Base-by-base conservation (phyloP, 2,888 invertebrate species). In the Xanthia togata region DNA sequence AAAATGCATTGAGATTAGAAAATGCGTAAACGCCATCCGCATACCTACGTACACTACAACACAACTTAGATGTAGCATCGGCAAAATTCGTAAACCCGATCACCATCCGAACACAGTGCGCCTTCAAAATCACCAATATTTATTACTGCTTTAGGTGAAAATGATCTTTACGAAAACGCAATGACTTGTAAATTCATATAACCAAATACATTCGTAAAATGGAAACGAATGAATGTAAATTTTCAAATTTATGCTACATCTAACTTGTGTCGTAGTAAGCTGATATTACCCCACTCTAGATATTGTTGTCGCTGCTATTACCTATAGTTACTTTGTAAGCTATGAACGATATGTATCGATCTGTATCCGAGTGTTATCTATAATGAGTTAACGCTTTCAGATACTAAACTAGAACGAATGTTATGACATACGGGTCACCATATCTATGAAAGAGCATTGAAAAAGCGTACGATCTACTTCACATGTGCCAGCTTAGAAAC, bases 341-440 rank as follows among this genome's bases (percentile, higher is more conserved):
- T 59, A 44, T 53, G 53, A 65, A 70, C 38, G 38, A 65, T 60
- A 26, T 70, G 14, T 78, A 70, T 70, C 60, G 57, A 79, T 81
- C 11, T 76, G 23, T 78, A 78, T 38, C 62, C 17, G 63, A 64
- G 53, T 23, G 35, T 17, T 69, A 76, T 64, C 11, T 82, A 69
- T 41, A 78, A 20, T n/a, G 53, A 53, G 65, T 67, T 64, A 60
- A 60, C 35, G 31, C 31, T 65, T 65, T 55, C 4, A 60, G 44
- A 81, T 81, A 68, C 50, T 57, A 35, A 71, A 70, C n/a, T 70
- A 47, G 62, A 70, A 60, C 23, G 53, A 76, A 70, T 70, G 1
- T 41, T 53, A 71, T 70, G 35, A 8, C 73, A 73, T n/a, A 64
- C n/a, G 47, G 60, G 47, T 17, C 65, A 65, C 26, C 20, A n/a